Percentiles rank a stretch among this genome's conserved stretches.
These are phyloP conservation scores for Megaceryle maxima DNA, from an alignment of 2,113 vertebrate genomes.

Conservation along the genomic window DNA sequence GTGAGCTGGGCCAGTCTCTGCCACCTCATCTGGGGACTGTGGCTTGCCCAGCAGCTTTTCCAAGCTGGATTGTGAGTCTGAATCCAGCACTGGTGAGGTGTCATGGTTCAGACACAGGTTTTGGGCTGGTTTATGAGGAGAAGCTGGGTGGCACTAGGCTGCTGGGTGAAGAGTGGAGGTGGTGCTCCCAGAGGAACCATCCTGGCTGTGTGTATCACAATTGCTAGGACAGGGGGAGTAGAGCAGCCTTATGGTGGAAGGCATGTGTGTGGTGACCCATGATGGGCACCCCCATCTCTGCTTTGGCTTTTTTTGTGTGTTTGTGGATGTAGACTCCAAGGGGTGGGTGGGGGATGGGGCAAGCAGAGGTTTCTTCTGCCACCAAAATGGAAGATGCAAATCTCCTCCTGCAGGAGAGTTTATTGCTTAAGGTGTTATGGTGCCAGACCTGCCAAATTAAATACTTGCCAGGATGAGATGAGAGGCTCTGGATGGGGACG, in stretches of 20 bases:
- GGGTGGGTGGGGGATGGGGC: fast-evolving
- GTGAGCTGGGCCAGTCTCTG: not conserved
- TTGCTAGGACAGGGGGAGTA: fast-evolving
- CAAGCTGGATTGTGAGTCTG: not conserved
- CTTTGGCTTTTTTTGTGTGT: not conserved
- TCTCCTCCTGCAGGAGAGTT: not conserved
- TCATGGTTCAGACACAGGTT: fast-evolving
- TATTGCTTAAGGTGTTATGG: not conserved
- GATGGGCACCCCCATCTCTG: not conserved
- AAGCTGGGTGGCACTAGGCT: not conserved
- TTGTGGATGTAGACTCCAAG: not conserved
- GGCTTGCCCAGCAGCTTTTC: not conserved
- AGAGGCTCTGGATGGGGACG: not conserved
- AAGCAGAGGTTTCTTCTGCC: not conserved
- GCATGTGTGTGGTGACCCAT: not conserved
- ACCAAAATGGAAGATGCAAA: not conserved
- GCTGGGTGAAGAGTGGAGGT: not conserved
- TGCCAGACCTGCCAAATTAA: not conserved
- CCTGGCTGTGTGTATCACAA: not conserved
- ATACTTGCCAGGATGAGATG: not conserved
- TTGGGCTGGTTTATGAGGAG: not conserved
- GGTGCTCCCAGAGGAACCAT: not conserved
- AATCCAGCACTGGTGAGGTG: not conserved
- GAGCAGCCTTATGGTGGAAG: not conserved
- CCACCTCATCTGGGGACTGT: fast-evolving